phyloP scores from a whole-genome alignment of 1,140 invertebrate species.

The Aphelinus certus region DNA sequence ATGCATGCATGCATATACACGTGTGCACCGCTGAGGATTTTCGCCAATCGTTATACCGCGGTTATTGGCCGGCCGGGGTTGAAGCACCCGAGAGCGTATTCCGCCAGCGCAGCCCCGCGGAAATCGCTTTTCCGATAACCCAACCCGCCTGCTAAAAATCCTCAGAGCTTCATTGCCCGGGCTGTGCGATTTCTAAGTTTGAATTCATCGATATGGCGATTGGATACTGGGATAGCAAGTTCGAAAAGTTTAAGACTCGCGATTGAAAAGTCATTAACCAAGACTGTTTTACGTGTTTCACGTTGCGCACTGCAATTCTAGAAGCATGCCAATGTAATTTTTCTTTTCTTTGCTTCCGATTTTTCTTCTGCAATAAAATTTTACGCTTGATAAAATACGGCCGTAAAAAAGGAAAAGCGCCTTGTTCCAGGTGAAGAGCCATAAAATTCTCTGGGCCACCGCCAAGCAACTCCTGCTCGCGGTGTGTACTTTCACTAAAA shows the following conservation, averaged over 20 bases:
- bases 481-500: slow-evolving; percentile 6
- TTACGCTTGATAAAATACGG: slow-evolving; percentile 23
- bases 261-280: too few species aligned
- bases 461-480: neutral
- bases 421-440: slow-evolving; percentile 15
- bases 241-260: too few species aligned
- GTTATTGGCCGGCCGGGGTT: slow-evolving; percentile 30
- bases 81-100: neutral
- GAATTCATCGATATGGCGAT: too few species aligned
- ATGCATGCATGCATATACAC: neutral
- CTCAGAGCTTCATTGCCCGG: too few species aligned
- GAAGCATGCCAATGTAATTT: too few species aligned
- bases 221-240: too few species aligned
- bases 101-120: neutral
- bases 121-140: slow-evolving; percentile 30
- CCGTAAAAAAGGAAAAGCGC: slow-evolving; percentile 21
- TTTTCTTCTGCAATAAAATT: neutral
- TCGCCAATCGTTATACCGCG: slow-evolving; percentile 23
- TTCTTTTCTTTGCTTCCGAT: too few species aligned
- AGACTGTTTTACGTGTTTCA: too few species aligned
- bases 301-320: too few species aligned
- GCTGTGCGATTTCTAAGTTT: too few species aligned
- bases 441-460: slow-evolving; percentile 20
- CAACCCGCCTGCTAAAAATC: neutral
- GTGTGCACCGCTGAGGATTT: slow-evolving; percentile 10